phyloP scores from a whole-genome alignment of 1,140 invertebrate genomes.

The Cherax destructor region DNA sequence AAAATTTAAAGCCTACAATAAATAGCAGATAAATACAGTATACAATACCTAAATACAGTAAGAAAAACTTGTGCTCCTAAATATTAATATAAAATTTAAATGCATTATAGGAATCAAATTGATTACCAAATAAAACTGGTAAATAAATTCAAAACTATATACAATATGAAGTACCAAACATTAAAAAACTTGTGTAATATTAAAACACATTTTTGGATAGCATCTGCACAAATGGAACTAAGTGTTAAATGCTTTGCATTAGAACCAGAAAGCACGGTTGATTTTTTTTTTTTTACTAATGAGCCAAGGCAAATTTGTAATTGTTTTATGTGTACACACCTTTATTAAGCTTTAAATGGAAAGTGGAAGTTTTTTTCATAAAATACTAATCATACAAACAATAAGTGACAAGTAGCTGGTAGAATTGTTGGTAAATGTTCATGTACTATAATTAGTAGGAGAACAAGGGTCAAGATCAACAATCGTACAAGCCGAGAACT shows the following conservation, averaged over 20 bases:
- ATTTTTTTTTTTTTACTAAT: too few species aligned
- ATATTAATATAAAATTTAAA: neutral
- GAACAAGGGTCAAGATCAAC: too few species aligned
- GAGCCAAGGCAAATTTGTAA: too few species aligned
- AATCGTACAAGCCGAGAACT: too few species aligned
- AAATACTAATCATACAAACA: too few species aligned
- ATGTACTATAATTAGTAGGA: too few species aligned
- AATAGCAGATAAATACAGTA: slow-evolving; percentile 5
- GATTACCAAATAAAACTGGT: neutral
- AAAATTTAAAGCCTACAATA: neutral
- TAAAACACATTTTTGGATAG: neutral
- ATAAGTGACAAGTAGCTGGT: too few species aligned
- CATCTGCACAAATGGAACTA: neutral
- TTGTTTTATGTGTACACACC: too few species aligned
- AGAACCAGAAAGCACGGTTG: too few species aligned
- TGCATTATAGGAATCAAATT: neutral
- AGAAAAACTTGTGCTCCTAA: neutral
- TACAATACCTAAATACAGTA: neutral
- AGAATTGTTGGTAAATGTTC: too few species aligned
- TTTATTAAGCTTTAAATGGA: too few species aligned
- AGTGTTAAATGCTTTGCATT: neutral
- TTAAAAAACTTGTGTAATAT: neutral
- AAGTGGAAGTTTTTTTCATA: too few species aligned
- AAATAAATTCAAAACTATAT: neutral
- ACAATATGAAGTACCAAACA: neutral